Base-by-base conservation (phyloP, 2,888 invertebrate species). In the Melieria crassipennis region DNA sequence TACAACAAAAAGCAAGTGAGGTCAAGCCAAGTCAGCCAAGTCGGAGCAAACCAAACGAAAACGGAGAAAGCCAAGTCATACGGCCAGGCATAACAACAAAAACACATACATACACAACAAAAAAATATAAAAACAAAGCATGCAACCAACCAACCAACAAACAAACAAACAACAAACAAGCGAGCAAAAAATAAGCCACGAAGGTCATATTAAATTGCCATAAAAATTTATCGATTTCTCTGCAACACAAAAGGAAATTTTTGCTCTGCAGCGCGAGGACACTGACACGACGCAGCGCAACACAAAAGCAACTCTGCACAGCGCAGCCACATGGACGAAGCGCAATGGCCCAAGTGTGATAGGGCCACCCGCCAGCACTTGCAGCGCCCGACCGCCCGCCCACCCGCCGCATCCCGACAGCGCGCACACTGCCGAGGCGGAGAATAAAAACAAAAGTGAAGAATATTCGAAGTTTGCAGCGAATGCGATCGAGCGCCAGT, bases 131-230 rank as follows among this genome's bases (percentile, higher is more conserved):
- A 60, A 61, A 43, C 60, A 71, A 62, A 62, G 52, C 6, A 70
- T 48, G 3, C 30, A 47, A 48, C 30, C 30, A 13, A 64, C 50
- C 16, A 13, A 64, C 48, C 16, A 50, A 42, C 42, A 30, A 16
- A 52, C 13, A 50, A 50, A 52, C 64, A 65, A 70, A 47, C 46
- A 50, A 58, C 48, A 55, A 42, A 10, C 55, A 10, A 16, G 6
- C 43, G 46, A 48, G 63, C 61, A 69, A 72, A 71, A 75, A 75
- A 75, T 75, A 75, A 82, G 79, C 83, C 80, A 83, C 82, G 84
- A 84, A 84, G 84, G 84, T 84, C 84, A 84, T 83, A 84, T 84
- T 84, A 84, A 84, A 84, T 84, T 84, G 83, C 83, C 80, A 83
- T 84, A 84, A 83, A 83, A 83, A 80, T 78, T 78, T 83, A 84